Percentiles rank a stretch among this genome's conserved stretches.
phyloP scores from a whole-genome alignment of 2,797 vertebrate species.

The Scarus forsteni region DNA sequence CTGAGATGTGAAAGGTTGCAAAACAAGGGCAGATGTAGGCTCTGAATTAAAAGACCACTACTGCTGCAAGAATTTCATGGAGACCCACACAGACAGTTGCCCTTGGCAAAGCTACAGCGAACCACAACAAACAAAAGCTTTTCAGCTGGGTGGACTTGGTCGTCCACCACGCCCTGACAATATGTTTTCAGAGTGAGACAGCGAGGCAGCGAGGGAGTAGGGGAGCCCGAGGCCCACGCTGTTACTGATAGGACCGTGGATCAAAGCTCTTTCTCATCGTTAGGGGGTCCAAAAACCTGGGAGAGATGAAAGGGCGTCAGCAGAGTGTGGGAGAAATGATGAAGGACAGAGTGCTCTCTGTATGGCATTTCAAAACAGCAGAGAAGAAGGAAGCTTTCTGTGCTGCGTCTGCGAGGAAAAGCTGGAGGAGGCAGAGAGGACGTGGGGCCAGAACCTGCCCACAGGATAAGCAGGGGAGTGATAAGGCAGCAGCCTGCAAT shows the following conservation, averaged over 20 bases:
- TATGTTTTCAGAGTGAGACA: conserved; percentile 68
- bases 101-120: conserved; percentile 68
- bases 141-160: conserved; percentile 67
- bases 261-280: conserved; percentile 57
- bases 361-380: conserved; percentile 43
- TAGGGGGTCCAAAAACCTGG: conserved; percentile 46
- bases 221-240: conserved; percentile 50
- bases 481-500: conserved; percentile 43
- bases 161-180: conserved; percentile 77
- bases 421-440: conserved; percentile 33
- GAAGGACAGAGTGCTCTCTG: conserved; percentile 55
- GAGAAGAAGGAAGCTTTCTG: conserved; percentile 33
- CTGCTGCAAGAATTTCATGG: conserved; percentile 47
- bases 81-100: conserved; percentile 63
- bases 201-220: conserved; percentile 39
- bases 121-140: conserved; percentile 78
- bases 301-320: conserved; percentile 66
- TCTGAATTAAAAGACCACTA: conserved; percentile 58
- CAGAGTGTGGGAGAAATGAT: conserved; percentile 61
- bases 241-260: conserved; percentile 61
- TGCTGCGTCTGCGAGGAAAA: conserved; percentile 30
- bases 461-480: conserved; percentile 41
- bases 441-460: conserved; percentile 39
- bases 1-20: conserved; percentile 46
- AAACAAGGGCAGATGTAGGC: conserved; percentile 44